Evolutionary conservation across 2,113 vertebrate genomes (phyloP).

Genomic region (Megaceryle torquata): DNA sequence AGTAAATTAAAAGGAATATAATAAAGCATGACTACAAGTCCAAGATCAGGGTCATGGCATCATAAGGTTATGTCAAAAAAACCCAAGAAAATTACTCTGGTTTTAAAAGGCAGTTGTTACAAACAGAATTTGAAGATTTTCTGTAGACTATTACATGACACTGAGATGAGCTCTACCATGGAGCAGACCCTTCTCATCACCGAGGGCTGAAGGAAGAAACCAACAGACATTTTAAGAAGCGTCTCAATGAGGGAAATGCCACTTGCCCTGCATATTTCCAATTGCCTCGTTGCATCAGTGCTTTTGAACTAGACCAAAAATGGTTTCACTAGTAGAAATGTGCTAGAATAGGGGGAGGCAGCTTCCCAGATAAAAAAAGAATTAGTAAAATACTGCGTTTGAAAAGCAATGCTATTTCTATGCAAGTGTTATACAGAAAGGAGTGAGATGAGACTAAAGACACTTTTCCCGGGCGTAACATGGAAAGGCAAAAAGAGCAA

Average conservation of each 20-base stretch:
- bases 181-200: neutral
- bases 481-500: neutral
- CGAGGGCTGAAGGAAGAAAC: neutral
- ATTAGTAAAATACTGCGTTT: neutral
- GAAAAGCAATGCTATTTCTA: neutral
- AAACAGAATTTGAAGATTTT: neutral
- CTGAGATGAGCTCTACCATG: neutral
- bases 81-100: neutral
- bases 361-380: neutral
- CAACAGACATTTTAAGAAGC: neutral
- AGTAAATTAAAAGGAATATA: neutral
- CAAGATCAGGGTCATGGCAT: neutral
- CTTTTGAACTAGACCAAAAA: neutral
- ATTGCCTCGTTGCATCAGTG: neutral
- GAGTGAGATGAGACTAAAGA: neutral
- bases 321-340: neutral
- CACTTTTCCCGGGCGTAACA: neutral
- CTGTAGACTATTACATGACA: neutral
- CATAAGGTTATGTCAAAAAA: neutral
- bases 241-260: neutral
- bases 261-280: neutral
- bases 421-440: neutral
- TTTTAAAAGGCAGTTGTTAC: neutral
- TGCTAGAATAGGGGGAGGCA: neutral
- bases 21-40: neutral